Base-by-base conservation (phyloP, 2,113 vertebrate genomes). In the Caretta caretta region DNA sequence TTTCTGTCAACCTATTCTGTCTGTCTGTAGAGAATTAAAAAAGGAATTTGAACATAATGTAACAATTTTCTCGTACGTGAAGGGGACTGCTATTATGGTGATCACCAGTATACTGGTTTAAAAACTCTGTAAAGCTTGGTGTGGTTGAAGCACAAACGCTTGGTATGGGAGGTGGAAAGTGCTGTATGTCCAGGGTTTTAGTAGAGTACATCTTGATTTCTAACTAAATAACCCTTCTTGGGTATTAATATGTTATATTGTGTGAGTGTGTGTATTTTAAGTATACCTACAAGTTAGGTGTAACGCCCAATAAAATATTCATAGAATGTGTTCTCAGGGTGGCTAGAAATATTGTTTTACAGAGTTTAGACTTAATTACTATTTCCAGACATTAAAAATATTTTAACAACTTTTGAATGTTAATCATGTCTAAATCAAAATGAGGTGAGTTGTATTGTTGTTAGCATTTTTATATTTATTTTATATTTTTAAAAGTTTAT, bases 11-110 rank as follows among this genome's bases (percentile, higher is more conserved):
- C 89, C 80, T 62, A 50, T 96, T 98, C 95, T 93, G 92, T 97
- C 86, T 96, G 96, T 98, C 97, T 98, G 83, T 94, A 96, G 97
- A 97, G 96, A 97, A 98, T 98, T 98, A 98, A 98, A 94, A 98
- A 95, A 59, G 90, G 97, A 94, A 98, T 97, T 97, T 97, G 96
- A 97, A 97, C 96, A 97, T 97, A 22, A 50, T 96, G 96, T 97
- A 98, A 95, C 96, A 97, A 92, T 96, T 98, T 95, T 98, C 95
- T 97, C 42, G 95, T 94, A 8, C 87, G 93, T 96, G 96, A 97
- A 96, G 87, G 92, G 79, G 91, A 90, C 95, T 93, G 78, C 92
- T 95, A 17, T 85, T 94, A 83, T 96, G 84, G 79, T 90, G 84
- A 98, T 88, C 90, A 87, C 85, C 76, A 86, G 87, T 69, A 90